These are phyloP conservation scores for Oscheius sp. DNA, from an alignment of 2,888 invertebrate genomes.

Conservation along the genomic window DNA sequence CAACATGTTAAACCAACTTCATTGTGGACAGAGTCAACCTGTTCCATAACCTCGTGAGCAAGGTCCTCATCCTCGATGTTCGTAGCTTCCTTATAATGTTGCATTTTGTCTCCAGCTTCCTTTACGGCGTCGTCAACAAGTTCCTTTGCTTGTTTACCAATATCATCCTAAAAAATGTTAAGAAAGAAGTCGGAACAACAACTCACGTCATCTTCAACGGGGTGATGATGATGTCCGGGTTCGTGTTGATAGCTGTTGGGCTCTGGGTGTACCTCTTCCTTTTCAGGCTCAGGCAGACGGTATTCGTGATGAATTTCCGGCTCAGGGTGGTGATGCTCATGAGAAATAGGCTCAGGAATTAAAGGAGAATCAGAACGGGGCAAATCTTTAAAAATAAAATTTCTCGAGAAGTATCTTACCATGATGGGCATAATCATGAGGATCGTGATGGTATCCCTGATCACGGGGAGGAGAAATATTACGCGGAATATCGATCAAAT, in stretches of 20 bases:
- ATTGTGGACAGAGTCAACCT: constrained; percentile 18
- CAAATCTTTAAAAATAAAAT: background rate
- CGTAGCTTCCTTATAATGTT: constrained; percentile 2
- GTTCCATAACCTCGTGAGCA: constrained; percentile 8
- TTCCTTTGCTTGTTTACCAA: constrained; percentile 28
- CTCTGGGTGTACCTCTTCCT: constrained; percentile 1
- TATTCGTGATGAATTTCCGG: background rate
- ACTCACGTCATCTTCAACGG: constrained; percentile 4
- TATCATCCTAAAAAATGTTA: constrained; percentile 1
- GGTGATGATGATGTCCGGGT: constrained; percentile 1
- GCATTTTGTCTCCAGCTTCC: constrained; percentile 30
- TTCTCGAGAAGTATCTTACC: background rate
- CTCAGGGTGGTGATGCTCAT: background rate
- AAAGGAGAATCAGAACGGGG: constrained; percentile 11
- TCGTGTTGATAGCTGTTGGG: background rate
- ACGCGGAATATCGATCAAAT: constrained; percentile 26
- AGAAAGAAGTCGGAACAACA: background rate
- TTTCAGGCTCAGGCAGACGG: background rate
- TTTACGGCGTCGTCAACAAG: constrained; percentile 29
- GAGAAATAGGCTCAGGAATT: constrained; percentile 19
- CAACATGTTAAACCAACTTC: constrained; percentile 1
- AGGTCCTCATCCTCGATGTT: too few relatives aligned
- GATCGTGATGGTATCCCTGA: constrained; percentile 7
- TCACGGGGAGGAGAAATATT: constrained; percentile 14
- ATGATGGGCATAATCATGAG: too few relatives aligned